Conservation (phyloP, 2,888 invertebrate species). For the Smittia sp. region DNA sequence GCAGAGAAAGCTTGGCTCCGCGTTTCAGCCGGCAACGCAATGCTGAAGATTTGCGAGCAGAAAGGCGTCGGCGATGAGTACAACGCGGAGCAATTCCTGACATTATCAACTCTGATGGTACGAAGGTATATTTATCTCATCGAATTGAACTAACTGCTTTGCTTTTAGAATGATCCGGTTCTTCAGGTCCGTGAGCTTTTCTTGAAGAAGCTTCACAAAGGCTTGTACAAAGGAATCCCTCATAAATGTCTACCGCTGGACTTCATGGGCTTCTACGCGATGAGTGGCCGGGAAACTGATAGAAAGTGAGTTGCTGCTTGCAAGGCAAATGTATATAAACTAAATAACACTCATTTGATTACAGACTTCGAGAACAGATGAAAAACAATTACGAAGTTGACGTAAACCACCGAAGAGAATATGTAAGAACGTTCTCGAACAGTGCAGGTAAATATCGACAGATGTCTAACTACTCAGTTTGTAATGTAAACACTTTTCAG, state of each 20-base stretch:
- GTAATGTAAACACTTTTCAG: conserved; percentile 47
- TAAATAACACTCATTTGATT: not conserved
- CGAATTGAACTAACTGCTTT: conserved; percentile 27
- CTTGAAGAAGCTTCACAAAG: conserved; percentile 89
- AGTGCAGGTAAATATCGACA: conserved; percentile 50
- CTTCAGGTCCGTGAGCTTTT: conserved; percentile 86
- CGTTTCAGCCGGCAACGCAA: conserved; percentile 88
- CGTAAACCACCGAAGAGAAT: conserved; percentile 86
- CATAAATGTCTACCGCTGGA: conserved; percentile 90
- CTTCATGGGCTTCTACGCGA: conserved; percentile 93
- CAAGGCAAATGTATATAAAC: not conserved
- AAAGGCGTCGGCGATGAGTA: conserved; percentile 94
- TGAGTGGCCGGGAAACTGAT: conserved; percentile 86
- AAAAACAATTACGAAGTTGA: conserved; percentile 84
- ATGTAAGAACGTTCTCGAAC: conserved; percentile 76
- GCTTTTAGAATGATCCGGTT: conserved; percentile 66
- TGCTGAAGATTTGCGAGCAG: conserved; percentile 96
- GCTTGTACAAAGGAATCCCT: conserved; percentile 75
- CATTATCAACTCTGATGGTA: conserved; percentile 85
- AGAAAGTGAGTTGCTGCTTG: conserved; percentile 61
- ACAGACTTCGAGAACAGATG: conserved; percentile 54
- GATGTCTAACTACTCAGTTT: conserved; percentile 28
- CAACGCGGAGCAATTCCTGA: conserved; percentile 91
- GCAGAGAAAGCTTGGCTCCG: conserved; percentile 93
- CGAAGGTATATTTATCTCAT: conserved; percentile 50